Evolutionary conservation across 1,140 invertebrate genomes (phyloP).

Genomic region (Pseudomyrmex flavicornis): DNA sequence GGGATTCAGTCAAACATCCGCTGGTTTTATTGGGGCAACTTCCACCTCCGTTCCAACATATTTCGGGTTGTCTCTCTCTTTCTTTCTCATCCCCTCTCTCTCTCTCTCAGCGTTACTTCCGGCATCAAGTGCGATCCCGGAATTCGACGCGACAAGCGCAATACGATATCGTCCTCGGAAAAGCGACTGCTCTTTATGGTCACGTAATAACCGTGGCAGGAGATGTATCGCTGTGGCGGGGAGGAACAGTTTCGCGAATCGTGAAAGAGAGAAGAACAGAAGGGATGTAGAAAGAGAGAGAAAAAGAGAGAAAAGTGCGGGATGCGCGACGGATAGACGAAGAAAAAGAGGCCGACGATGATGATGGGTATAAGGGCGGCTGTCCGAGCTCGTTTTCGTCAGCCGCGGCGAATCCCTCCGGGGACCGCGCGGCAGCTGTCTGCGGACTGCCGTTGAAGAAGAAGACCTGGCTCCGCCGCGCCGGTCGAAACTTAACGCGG

Average conservation of each 20-base stretch:
- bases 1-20: not conserved
- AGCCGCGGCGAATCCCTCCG: slow-evolving; percentile 78
- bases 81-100: not conserved
- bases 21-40: slow-evolving; percentile 33
- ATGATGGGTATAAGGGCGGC: slow-evolving; percentile 83
- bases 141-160: slow-evolving; percentile 69
- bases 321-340: slow-evolving; percentile 44
- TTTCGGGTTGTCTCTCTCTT: slow-evolving; percentile 14
- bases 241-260: slow-evolving; percentile 20
- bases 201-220: slow-evolving; percentile 70
- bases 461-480: slow-evolving; percentile 68
- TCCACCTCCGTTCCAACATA: slow-evolving; percentile 25
- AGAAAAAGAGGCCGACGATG: slow-evolving; percentile 78
- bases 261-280: slow-evolving; percentile 22
- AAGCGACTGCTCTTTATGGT: slow-evolving; percentile 70
- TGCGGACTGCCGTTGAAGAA: slow-evolving; percentile 77
- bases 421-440: slow-evolving; percentile 81
- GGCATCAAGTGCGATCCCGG: slow-evolving; percentile 42
- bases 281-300: not conserved
- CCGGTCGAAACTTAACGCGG: slow-evolving; percentile 77
- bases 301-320: slow-evolving; percentile 23
- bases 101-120: slow-evolving; percentile 26
- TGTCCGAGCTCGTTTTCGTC: slow-evolving; percentile 83
- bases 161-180: slow-evolving; percentile 71
- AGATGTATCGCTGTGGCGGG: slow-evolving; percentile 39